phyloP scores from a whole-genome alignment of 2,113 vertebrate genomes.

The Mungos mungo region DNA sequence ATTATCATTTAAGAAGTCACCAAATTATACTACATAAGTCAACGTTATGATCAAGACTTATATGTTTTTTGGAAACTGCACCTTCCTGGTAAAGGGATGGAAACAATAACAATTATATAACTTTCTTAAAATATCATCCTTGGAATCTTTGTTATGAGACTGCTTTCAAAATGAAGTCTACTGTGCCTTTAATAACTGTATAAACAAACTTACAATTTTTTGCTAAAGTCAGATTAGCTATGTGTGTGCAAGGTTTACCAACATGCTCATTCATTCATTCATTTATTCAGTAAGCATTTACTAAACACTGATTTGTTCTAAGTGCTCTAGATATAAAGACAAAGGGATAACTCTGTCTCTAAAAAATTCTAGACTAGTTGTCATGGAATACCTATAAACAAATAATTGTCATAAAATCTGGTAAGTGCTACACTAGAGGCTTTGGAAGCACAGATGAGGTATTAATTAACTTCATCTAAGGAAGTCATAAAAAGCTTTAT shows the following conservation, averaged over 20 bases:
- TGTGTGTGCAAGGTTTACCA: not conserved
- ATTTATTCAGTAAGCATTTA: not conserved
- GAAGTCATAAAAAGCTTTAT: not conserved
- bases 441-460: not conserved
- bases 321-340: not conserved
- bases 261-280: not conserved
- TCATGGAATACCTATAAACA: not conserved
- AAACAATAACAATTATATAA: slow-evolving; percentile 37
- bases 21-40: not conserved
- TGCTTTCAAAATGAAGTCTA: slow-evolving; percentile 18
- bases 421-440: not conserved
- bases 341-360: not conserved
- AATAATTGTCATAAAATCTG: not conserved
- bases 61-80: not conserved
- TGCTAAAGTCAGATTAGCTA: not conserved
- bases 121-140: not conserved
- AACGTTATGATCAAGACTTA: not conserved
- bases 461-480: not conserved
- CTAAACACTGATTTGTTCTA: not conserved
- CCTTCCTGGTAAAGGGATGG: not conserved
- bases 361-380: not conserved
- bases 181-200: not conserved
- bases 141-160: not conserved
- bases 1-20: not conserved
- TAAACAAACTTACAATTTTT: not conserved